Conservation (phyloP, 2,797 vertebrate species). For the Sebastes nivosus region DNA sequence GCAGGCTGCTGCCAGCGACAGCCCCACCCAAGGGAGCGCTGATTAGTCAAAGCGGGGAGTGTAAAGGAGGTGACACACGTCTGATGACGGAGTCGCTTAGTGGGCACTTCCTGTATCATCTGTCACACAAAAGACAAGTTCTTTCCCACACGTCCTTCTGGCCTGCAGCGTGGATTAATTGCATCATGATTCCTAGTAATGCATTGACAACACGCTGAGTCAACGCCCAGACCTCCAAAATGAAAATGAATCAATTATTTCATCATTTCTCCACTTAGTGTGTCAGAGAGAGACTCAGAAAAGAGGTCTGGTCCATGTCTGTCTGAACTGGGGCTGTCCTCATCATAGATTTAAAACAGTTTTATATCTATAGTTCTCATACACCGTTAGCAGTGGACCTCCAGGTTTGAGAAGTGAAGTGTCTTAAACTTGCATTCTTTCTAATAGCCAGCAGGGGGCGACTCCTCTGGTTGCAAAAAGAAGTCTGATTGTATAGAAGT, state of each 20-base stretch:
- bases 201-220: not conserved
- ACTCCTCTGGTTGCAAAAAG: too few species aligned
- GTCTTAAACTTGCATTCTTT: too few species aligned
- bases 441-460: too few species aligned
- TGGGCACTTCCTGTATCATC: conserved; percentile 11
- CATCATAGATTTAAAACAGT: too few species aligned
- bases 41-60: conserved; percentile 27
- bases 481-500: too few species aligned
- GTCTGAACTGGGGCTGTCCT: not conserved
- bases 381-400: too few species aligned
- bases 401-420: too few species aligned
- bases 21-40: not conserved
- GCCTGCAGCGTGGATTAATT: not conserved
- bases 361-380: too few species aligned
- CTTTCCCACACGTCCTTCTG: not conserved
- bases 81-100: conserved; percentile 19
- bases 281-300: not conserved
- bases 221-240: not conserved
- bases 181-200: not conserved
- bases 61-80: conserved; percentile 10
- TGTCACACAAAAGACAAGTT: conserved; percentile 25
- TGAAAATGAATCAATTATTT: not conserved
- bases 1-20: not conserved
- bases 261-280: not conserved
- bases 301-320: not conserved